Percentiles rank a stretch among this genome's conserved stretches.
phyloP scores from a whole-genome alignment of 2,888 invertebrate species.

The Drosophila gaucha region DNA sequence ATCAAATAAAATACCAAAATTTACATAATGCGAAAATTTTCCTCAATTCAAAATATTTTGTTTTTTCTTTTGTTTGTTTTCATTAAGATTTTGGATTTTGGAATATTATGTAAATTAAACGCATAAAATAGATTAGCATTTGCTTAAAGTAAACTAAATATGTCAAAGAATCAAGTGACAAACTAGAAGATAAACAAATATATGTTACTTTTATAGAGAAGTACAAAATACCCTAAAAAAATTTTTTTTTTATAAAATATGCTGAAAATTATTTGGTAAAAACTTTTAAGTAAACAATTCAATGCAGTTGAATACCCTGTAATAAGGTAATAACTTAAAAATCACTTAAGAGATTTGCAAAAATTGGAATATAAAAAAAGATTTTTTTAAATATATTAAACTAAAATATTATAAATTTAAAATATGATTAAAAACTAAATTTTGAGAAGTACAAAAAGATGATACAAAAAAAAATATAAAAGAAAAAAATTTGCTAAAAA shows the following conservation, averaged over 20 bases:
- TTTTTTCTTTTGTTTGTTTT: constrained; percentile 46
- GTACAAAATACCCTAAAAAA: not conserved
- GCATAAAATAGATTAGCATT: constrained; percentile 13
- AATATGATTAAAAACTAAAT: too few relatives aligned
- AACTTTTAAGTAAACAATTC: not conserved
- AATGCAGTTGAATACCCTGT: too few relatives aligned
- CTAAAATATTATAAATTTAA: too few relatives aligned
- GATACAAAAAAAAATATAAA: too few relatives aligned
- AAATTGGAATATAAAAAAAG: too few relatives aligned
- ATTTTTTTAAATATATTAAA: too few relatives aligned
- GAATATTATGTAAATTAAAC: constrained; percentile 36
- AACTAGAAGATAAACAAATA: not conserved
- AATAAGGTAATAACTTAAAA: too few relatives aligned
- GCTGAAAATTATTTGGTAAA: too few relatives aligned
- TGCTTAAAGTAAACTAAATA: constrained; percentile 37
- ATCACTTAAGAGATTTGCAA: too few relatives aligned
- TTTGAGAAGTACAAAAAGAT: too few relatives aligned
- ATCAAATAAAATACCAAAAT: constrained; percentile 2
- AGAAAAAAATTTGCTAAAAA: too few relatives aligned
- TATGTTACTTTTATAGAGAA: not conserved
- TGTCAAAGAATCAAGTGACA: constrained; percentile 32
- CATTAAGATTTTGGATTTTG: constrained; percentile 28
- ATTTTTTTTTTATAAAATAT: too few relatives aligned
- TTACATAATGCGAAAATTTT: constrained; percentile 22
- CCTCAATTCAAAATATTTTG: not conserved